Percentiles rank a stretch among this genome's conserved stretches.
phyloP scores from a whole-genome alignment of 2,797 vertebrate species.

The Hyperoplus lanceolatus region DNA sequence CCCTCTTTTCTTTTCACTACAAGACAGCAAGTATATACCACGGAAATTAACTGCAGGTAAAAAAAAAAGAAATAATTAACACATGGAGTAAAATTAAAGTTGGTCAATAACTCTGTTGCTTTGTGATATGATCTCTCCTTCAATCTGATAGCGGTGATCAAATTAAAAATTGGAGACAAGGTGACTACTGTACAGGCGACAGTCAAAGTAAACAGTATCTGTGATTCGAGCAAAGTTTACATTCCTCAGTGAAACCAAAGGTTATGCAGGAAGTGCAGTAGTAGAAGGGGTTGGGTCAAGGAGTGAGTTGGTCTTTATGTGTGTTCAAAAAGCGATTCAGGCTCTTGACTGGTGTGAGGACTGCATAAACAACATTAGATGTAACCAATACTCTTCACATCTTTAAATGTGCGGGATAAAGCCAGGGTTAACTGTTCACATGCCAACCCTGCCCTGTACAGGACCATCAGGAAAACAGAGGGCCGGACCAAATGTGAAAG shows the following conservation, averaged over 20 bases:
- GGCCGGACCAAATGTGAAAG: neutral
- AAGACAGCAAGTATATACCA: neutral
- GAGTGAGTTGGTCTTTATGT: slow-evolving; percentile 37
- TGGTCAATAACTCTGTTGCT: neutral
- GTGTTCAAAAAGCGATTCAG: slow-evolving; percentile 17
- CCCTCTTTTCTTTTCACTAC: neutral
- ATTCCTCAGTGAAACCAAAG: slow-evolving; percentile 58
- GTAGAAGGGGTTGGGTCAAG: slow-evolving; percentile 29
- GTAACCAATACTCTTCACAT: slow-evolving; percentile 13
- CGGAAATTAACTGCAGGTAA: neutral
- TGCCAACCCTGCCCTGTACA: neutral
- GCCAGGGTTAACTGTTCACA: neutral
- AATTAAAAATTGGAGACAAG: neutral
- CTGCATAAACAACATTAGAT: slow-evolving; percentile 26
- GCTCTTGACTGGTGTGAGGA: slow-evolving; percentile 12
- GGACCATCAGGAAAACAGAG: neutral
- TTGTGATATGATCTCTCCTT: neutral
- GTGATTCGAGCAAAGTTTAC: slow-evolving; percentile 37
- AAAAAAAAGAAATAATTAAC: neutral
- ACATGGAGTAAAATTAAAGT: neutral
- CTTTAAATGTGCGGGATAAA: neutral
- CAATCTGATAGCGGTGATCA: neutral
- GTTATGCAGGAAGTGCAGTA: slow-evolving; percentile 36
- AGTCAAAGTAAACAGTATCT: slow-evolving; percentile 4
- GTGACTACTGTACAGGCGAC: neutral